A percentile compares a stretch with the other conserved stretches of the same genome.
Evolutionary conservation across 1,140 invertebrate species (phyloP).

Genomic region (Druon quercuslanigerum): DNA sequence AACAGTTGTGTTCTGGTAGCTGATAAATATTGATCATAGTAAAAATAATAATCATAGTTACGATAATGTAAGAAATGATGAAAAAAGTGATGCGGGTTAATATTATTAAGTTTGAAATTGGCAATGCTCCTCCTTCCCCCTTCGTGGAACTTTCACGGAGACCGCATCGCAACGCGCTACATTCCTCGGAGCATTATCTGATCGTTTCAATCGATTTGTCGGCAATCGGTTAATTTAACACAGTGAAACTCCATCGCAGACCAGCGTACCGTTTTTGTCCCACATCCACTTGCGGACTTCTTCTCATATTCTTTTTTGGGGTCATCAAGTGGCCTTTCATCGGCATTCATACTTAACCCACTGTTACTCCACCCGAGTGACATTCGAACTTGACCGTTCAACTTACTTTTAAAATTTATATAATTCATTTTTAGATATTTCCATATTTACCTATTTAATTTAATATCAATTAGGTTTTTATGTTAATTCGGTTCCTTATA

Average conservation of each 20-base stretch:
- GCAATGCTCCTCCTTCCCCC: conserved; percentile 22
- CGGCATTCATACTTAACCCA: not conserved
- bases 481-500: too few relatives aligned
- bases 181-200: conserved; percentile 65
- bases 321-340: conserved; percentile 44
- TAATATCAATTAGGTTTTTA: too few relatives aligned
- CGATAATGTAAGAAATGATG: not conserved
- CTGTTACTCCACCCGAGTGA: not conserved
- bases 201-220: conserved; percentile 66
- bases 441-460: too few relatives aligned
- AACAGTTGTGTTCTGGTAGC: too few relatives aligned
- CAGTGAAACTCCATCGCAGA: conserved; percentile 61
- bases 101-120: conserved; percentile 41
- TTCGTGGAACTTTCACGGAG: conserved; percentile 61
- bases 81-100: not conserved
- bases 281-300: conserved; percentile 48
- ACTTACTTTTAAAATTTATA: not conserved
- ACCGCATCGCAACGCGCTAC: conserved; percentile 56
- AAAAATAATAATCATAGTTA: too few relatives aligned
- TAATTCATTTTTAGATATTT: not conserved
- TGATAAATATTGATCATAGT: too few relatives aligned
- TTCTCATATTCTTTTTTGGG: conserved; percentile 49
- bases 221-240: conserved; percentile 67
- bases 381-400: not conserved
- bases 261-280: conserved; percentile 51